phyloP scores from a whole-genome alignment of 2,888 invertebrate genomes.

The Sisyra nigra region DNA sequence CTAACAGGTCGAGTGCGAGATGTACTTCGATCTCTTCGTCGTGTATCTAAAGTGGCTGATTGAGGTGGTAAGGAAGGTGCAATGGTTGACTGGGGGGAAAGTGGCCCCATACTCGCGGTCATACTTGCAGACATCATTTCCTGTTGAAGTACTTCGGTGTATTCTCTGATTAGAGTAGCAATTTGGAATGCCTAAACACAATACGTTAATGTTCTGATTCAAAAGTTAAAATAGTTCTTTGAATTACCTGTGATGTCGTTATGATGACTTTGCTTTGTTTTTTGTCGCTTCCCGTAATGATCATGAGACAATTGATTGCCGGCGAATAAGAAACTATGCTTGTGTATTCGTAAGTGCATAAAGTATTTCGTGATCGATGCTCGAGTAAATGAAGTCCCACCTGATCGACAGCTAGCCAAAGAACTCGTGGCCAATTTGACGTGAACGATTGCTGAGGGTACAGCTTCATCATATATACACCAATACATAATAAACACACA shows the following conservation, averaged over 20 bases:
- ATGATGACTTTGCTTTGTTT: slow-evolving; percentile 91
- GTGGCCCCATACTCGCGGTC: slow-evolving; percentile 6
- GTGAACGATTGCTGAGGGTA: slow-evolving; percentile 75
- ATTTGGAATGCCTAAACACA: slow-evolving; percentile 71
- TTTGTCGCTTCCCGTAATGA: slow-evolving; percentile 77
- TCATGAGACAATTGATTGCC: slow-evolving; percentile 81
- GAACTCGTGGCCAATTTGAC: slow-evolving; percentile 83
- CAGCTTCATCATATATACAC: slow-evolving; percentile 10
- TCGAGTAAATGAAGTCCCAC: slow-evolving; percentile 80
- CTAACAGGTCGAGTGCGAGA: slow-evolving; percentile 31
- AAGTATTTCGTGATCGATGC: slow-evolving; percentile 70
- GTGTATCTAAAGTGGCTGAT: slow-evolving; percentile 10
- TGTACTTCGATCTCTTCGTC: slow-evolving; percentile 16
- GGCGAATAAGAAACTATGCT: slow-evolving; percentile 84
- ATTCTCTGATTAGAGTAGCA: slow-evolving; percentile 81
- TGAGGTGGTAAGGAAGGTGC: slow-evolving; percentile 1
- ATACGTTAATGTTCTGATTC: not conserved
- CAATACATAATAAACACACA: slow-evolving; percentile 8
- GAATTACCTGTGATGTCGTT: slow-evolving; percentile 69
- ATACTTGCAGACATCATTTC: slow-evolving; percentile 16
- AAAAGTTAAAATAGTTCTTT: not conserved
- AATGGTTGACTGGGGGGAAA: slow-evolving; percentile 5
- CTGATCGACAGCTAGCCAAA: slow-evolving; percentile 90
- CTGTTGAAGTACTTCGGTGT: slow-evolving; percentile 48
- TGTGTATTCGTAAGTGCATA: slow-evolving; percentile 82